Evolutionary conservation across 2,797 vertebrate species (phyloP), one percentile per base, ranked within the genome.

Genomic region (Buceros bicornis): DNA sequence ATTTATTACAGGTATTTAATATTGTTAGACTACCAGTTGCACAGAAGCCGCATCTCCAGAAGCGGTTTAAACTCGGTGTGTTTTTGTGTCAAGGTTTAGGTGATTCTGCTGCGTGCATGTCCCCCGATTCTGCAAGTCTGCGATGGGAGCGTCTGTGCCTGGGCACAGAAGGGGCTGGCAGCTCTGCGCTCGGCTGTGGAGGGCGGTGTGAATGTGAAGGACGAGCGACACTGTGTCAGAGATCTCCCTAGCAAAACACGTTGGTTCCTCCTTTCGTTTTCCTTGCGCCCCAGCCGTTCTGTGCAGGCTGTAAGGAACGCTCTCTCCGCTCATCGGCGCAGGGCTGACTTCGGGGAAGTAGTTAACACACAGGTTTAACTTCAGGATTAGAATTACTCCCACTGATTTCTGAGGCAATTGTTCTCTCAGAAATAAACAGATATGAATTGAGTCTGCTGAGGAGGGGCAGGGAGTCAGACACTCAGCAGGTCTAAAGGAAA

Each of bases 1-100:
- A 85, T 95, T 97, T 95, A 90, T 96, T 96, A 45, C 29, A 81
- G 88, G 45, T 97, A 43, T 97, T 90, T 93, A 92, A 92, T 93
- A 48, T 33, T 7, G 10, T 76, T 84, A 88, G 78, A 80, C 10
- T 73, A 74, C 77, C n/a, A 54, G 62, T 33, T 66, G 43, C 65
- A 50, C 42, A 73, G 90, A 47, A 61, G 29, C 42, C 80, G 64
- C 0, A 0, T 47, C 19, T 70, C 62, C 70, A 48, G 17, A 66
- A n/a, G 60, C 5, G 1, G 5, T 50, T 76, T 69, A 71, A 66
- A 7, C 0, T 2, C 13, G 21, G 8, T 0, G 21, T 9, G 11
- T 7, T 35, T 6, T 35, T 7, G 28, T 29, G 29, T 50, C 29
- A 7, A 21, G 31, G 48, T 64, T 84, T 10, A 20, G 13, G 29